Percentiles rank a stretch among this genome's conserved stretches.
These are phyloP conservation scores for Chironomus tepperi DNA, from an alignment of 1,140 invertebrate genomes.

Conservation along the genomic window DNA sequence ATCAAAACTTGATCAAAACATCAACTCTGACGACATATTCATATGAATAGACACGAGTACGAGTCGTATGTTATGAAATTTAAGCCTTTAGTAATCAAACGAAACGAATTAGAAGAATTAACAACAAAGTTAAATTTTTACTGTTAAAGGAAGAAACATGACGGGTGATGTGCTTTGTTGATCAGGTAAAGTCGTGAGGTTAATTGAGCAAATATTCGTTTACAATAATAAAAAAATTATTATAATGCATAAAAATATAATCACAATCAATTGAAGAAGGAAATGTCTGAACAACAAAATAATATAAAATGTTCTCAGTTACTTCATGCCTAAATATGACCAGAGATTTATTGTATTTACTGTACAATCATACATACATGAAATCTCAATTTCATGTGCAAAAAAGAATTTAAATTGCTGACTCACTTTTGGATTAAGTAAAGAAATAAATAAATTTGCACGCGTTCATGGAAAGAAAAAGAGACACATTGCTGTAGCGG, in stretches of 20 bases:
- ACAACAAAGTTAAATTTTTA: background rate
- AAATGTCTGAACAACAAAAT: background rate
- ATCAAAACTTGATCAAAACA: too few species aligned
- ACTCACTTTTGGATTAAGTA: background rate
- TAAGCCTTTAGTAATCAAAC: too few species aligned
- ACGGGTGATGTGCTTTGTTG: background rate
- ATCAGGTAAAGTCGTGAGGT: background rate
- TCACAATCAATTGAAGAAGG: background rate
- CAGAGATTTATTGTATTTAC: background rate
- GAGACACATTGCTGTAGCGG: background rate
- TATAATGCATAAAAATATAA: background rate
- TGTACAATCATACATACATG: constrained; percentile 3
- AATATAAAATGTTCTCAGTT: background rate
- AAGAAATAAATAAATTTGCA: background rate
- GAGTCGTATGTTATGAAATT: too few species aligned
- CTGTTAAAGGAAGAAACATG: background rate
- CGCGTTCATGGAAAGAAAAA: background rate
- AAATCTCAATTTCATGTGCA: background rate
- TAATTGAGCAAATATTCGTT: constrained; percentile 7
- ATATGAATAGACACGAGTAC: too few species aligned
- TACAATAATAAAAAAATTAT: background rate
- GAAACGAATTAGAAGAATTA: background rate
- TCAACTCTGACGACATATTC: too few species aligned
- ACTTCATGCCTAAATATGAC: constrained; percentile 8
- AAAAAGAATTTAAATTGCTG: background rate